Conservation (phyloP, 2,797 vertebrate genomes). For the Chiloscyllium punctatum region DNA sequence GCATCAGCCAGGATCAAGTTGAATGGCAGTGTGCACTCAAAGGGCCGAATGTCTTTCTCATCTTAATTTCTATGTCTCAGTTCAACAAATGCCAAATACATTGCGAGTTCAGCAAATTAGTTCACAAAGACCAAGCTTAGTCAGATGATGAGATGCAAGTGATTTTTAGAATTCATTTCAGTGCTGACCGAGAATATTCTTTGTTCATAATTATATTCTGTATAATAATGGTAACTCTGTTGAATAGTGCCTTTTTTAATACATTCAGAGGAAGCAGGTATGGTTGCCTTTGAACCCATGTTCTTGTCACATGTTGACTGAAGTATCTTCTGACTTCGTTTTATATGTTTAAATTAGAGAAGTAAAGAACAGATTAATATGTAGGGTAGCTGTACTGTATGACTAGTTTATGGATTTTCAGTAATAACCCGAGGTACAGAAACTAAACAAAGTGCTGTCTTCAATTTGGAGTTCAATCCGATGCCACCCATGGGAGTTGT, state of each 20-base stretch:
- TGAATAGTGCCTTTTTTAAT: neutral
- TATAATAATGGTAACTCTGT: neutral
- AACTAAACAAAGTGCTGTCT: neutral
- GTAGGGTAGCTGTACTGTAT: neutral
- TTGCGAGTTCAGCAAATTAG: neutral
- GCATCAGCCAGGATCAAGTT: too few species aligned
- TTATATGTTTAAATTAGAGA: neutral
- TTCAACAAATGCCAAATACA: neutral
- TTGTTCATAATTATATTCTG: neutral
- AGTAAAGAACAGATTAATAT: neutral
- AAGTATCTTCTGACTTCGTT: neutral
- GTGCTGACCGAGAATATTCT: neutral
- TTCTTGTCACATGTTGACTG: neutral
- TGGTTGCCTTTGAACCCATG: neutral
- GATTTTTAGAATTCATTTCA: neutral
- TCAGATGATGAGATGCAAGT: neutral
- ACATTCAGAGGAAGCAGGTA: too few species aligned
- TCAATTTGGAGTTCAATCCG: conserved; percentile 18
- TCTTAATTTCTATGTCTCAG: neutral
- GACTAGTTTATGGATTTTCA: neutral
- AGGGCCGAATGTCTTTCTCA: too few species aligned
- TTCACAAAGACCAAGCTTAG: neutral
- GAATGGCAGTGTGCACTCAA: too few species aligned
- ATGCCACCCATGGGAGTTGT: neutral
- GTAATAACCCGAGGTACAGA: neutral